Conservation (phyloP, 2,113 vertebrate species). For the Leucopsar rothschildi region DNA sequence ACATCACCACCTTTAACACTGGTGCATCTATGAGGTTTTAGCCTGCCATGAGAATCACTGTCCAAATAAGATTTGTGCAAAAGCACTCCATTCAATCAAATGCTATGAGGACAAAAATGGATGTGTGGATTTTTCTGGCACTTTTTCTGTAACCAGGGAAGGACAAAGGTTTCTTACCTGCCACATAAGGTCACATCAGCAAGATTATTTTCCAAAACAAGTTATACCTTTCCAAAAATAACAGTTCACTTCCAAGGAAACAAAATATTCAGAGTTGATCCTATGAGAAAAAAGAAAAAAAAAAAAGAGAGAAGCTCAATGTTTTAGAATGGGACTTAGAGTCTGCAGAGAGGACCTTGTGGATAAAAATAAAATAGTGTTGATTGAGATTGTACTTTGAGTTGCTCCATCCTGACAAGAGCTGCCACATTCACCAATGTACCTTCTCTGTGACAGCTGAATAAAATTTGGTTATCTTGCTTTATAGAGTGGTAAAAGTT, state of each 20-base stretch:
- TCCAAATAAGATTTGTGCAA: not conserved
- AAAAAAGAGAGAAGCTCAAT: fast-evolving
- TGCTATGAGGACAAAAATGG: not conserved
- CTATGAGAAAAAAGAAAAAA: fast-evolving
- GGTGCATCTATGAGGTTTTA: fast-evolving
- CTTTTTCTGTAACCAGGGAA: not conserved
- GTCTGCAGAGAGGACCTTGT: not conserved
- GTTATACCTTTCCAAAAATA: not conserved
- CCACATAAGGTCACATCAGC: not conserved
- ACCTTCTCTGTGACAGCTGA: not conserved
- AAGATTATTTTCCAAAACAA: not conserved
- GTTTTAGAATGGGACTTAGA: not conserved
- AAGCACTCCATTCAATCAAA: not conserved
- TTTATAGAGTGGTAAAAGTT: not conserved
- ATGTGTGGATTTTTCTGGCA: not conserved
- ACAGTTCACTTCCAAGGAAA: not conserved
- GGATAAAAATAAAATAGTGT: not conserved
- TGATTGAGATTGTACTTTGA: not conserved
- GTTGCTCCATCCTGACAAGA: not conserved
- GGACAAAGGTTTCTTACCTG: fast-evolving
- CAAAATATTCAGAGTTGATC: not conserved
- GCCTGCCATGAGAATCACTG: not conserved
- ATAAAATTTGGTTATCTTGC: not conserved
- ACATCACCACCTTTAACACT: not conserved
- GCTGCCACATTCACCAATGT: not conserved